These are phyloP conservation scores for Buteo buteo DNA, from an alignment of 2,113 vertebrate genomes.

Conservation along the genomic window DNA sequence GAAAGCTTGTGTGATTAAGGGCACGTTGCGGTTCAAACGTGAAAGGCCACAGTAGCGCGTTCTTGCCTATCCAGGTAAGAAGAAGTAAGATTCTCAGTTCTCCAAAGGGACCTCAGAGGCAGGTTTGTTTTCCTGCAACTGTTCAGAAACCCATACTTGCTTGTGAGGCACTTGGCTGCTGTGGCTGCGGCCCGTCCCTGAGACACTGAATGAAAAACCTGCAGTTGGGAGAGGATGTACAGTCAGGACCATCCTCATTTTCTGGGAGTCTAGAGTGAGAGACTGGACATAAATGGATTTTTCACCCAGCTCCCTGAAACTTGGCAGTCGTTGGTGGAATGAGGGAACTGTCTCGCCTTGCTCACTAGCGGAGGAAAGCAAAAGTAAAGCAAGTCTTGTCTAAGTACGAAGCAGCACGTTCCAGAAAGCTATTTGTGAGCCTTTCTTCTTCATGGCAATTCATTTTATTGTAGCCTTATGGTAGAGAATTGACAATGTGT, in stretches of 20 bases:
- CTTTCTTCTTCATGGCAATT: fast-evolving
- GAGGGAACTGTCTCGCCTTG: not conserved
- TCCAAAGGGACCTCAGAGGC: fast-evolving
- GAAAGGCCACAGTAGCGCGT: fast-evolving
- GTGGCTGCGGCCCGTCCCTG: fast-evolving
- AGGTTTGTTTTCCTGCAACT: not conserved
- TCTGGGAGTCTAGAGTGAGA: not conserved
- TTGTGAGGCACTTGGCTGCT: not conserved
- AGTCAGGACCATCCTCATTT: fast-evolving
- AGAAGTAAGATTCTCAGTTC: not conserved
- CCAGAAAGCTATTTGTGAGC: not conserved
- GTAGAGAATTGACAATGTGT: fast-evolving
- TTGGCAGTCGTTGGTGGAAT: fast-evolving
- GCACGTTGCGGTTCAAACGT: fast-evolving
- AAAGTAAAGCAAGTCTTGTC: not conserved
- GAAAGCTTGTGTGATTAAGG: fast-evolving
- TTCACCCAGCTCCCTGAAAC: not conserved
- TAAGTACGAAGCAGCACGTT: fast-evolving
- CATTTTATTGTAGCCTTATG: fast-evolving
- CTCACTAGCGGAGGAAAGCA: not conserved
- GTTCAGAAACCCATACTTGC: fast-evolving
- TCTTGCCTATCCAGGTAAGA: fast-evolving
- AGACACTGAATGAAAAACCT: not conserved
- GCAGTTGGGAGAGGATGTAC: fast-evolving
- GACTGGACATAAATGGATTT: no score